Conservation (phyloP, 2,113 vertebrate genomes). For the Bubo bubo region DNA sequence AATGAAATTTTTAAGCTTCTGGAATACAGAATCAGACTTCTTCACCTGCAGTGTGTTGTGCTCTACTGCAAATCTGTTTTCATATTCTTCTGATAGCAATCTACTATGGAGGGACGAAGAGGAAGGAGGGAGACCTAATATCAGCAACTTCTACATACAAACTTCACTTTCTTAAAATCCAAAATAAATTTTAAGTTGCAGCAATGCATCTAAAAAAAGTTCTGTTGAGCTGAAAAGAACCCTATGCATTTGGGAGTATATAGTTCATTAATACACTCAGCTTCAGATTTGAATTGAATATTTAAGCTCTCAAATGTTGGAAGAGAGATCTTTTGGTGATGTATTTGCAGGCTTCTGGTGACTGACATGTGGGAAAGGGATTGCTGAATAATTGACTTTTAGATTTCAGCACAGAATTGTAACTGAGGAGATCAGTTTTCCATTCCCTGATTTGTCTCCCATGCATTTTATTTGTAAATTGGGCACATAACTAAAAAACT, state of each 20-base stretch:
- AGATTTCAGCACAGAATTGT: background rate
- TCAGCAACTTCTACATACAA: background rate
- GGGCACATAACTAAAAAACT: background rate
- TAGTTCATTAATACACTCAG: background rate
- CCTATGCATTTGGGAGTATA: background rate
- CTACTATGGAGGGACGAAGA: background rate
- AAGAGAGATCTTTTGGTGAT: background rate
- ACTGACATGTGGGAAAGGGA: background rate
- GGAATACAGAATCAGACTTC: slow-evolving; percentile 42
- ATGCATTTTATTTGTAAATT: background rate
- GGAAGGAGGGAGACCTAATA: background rate
- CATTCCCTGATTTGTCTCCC: background rate
- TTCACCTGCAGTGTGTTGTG: slow-evolving; percentile 19
- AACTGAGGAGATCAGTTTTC: background rate
- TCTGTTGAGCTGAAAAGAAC: background rate
- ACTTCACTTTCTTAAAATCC: background rate
- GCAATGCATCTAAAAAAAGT: background rate
- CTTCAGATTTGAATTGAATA: background rate
- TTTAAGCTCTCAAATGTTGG: background rate
- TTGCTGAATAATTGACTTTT: background rate
- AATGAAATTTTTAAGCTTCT: slow-evolving; percentile 38
- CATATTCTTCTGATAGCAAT: slow-evolving; percentile 20
- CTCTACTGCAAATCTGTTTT: slow-evolving; percentile 31
- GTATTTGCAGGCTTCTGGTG: background rate
- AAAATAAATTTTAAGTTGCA: background rate